phyloP scores from a whole-genome alignment of 2,888 invertebrate genomes.

The Isoperla grammatica region DNA sequence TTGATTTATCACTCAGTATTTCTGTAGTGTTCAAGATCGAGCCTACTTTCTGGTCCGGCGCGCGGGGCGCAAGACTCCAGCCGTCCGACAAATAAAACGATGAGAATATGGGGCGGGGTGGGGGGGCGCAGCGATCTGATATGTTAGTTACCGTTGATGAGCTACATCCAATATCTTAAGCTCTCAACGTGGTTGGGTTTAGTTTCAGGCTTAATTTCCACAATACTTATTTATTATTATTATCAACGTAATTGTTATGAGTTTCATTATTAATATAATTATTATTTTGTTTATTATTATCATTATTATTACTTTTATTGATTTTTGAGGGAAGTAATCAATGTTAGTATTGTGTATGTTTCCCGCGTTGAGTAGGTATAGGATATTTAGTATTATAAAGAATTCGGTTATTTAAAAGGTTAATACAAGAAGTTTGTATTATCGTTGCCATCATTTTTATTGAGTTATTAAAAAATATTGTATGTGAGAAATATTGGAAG shows the following conservation, averaged over 20 bases:
- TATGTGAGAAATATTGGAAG: too few relatives aligned
- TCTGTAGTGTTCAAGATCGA: background rate
- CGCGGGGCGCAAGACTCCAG: background rate
- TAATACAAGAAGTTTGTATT: too few relatives aligned
- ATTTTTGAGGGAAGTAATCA: too few relatives aligned
- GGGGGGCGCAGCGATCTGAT: conserved; percentile 12
- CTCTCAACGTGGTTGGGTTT: too few relatives aligned
- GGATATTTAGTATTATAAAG: too few relatives aligned
- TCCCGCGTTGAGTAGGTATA: too few relatives aligned
- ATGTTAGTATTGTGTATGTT: too few relatives aligned
- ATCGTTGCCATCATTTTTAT: too few relatives aligned
- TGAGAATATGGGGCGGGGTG: background rate
- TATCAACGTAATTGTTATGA: background rate
- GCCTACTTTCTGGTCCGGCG: background rate
- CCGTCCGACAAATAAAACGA: conserved; percentile 1
- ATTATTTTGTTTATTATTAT: conserved; percentile 7
- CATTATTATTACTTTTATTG: background rate
- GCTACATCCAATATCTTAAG: too few relatives aligned
- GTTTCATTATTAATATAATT: background rate
- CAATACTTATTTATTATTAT: background rate
- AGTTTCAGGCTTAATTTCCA: too few relatives aligned
- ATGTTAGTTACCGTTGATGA: conserved; percentile 14
- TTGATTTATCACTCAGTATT: conserved; percentile 6
- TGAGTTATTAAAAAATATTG: too few relatives aligned
- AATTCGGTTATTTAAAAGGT: too few relatives aligned